Evolutionary conservation across 1,140 invertebrate species (phyloP).

Genomic region (Anadara kagoshimensis): DNA sequence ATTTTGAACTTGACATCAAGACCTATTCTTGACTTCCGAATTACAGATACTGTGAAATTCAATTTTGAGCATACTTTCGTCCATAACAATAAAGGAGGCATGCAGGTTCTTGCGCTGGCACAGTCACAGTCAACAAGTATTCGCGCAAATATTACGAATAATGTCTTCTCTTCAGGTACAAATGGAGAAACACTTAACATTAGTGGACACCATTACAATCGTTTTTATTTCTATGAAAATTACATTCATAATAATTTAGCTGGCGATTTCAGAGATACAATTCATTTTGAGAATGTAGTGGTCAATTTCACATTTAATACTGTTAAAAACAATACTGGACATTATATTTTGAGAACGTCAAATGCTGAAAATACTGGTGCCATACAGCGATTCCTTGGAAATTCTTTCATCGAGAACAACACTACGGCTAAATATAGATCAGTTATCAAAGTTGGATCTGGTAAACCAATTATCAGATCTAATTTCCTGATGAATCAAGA

Average conservation of each 20-base stretch:
- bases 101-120: constrained; percentile 60
- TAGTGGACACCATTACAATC: constrained; percentile 92
- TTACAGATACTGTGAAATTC: constrained; percentile 95
- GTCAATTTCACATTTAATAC: constrained; percentile 97
- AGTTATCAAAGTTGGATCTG: constrained; percentile 93
- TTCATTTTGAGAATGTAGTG: constrained; percentile 80
- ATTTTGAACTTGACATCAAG: constrained; percentile 97
- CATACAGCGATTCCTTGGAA: constrained; percentile 55
- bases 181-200: constrained; percentile 89
- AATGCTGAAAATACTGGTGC: constrained; percentile 87
- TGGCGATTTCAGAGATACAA: constrained; percentile 72
- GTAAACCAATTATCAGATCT: constrained; percentile 94
- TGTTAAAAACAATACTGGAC: constrained; percentile 90
- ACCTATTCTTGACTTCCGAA: constrained; percentile 87
- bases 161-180: constrained; percentile 90
- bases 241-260: constrained; percentile 78
- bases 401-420: constrained; percentile 65
- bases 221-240: constrained; percentile 91
- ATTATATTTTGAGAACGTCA: constrained; percentile 91
- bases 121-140: constrained; percentile 66
- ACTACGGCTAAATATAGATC: constrained; percentile 82
- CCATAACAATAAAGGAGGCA: constrained; percentile 63
- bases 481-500: constrained; percentile 98
- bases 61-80: constrained; percentile 63
- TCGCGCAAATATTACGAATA: constrained; percentile 93